Conservation (phyloP, 2,113 vertebrate species). For the Hystrix brachyura region DNA sequence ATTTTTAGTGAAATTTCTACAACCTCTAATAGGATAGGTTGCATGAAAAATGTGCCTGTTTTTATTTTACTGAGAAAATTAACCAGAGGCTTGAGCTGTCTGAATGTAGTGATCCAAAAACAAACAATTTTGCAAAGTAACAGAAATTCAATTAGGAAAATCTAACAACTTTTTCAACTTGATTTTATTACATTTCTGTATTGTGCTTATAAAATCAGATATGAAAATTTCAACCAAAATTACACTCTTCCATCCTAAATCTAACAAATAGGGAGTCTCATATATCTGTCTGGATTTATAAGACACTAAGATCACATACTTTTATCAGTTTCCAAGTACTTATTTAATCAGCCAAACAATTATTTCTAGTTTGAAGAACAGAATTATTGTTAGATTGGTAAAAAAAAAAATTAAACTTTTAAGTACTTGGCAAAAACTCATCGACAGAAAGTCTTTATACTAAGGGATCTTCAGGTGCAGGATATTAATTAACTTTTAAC, state of each 20-base stretch:
- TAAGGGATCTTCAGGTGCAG: neutral
- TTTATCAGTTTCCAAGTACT: neutral
- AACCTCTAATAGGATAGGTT: neutral
- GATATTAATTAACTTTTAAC: neutral
- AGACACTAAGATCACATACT: neutral
- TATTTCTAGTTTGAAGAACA: neutral
- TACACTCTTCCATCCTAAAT: neutral
- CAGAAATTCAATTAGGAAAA: constrained; percentile 73
- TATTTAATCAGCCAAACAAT: neutral
- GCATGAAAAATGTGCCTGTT: neutral
- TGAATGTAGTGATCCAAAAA: constrained; percentile 29
- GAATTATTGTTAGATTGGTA: neutral
- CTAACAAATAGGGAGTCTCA: neutral
- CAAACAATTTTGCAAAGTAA: constrained; percentile 66
- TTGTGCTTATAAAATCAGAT: constrained; percentile 78
- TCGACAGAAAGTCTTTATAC: neutral
- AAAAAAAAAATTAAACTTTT: neutral
- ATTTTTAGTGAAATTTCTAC: neutral
- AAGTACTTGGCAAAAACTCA: neutral
- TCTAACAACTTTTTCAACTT: constrained; percentile 63
- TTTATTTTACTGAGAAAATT: constrained; percentile 58
- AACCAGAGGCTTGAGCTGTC: neutral
- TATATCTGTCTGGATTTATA: neutral
- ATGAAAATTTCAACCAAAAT: constrained; percentile 65
- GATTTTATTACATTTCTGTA: constrained; percentile 71